Percentiles rank a stretch among this genome's conserved stretches.
Conservation (phyloP, 1,140 invertebrate genomes). For the Lasioglossum albipes region DNA sequence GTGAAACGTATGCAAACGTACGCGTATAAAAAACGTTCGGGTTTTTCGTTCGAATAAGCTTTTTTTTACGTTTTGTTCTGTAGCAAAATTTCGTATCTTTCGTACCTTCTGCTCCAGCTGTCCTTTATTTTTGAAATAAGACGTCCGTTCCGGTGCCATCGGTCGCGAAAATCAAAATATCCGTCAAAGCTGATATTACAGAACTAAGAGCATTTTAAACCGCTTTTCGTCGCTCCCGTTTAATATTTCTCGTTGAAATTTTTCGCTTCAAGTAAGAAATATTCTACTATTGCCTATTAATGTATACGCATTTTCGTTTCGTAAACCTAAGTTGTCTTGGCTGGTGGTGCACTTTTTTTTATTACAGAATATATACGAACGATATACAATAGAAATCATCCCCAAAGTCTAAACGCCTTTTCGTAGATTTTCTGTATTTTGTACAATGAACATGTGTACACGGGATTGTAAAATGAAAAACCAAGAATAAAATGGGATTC, state of each 20-base stretch:
- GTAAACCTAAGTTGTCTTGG: slow-evolving; percentile 74
- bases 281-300: slow-evolving; percentile 60
- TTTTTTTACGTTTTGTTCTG: neutral
- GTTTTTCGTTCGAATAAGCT: neutral
- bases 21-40: slow-evolving; percentile 2
- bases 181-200: slow-evolving; percentile 57
- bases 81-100: neutral
- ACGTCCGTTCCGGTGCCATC: slow-evolving; percentile 22
- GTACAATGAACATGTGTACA: slow-evolving; percentile 23
- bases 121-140: slow-evolving; percentile 23
- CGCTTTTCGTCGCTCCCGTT: slow-evolving; percentile 36
- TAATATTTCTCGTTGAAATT: slow-evolving; percentile 55
- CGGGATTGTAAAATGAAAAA: slow-evolving; percentile 34
- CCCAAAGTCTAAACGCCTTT: neutral
- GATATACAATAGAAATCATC: neutral
- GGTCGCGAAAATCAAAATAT: slow-evolving; percentile 23
- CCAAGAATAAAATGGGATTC: slow-evolving; percentile 45
- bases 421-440: slow-evolving; percentile 9
- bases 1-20: neutral
- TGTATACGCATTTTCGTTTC: slow-evolving; percentile 64
- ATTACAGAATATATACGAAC: neutral
- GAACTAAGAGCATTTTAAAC: slow-evolving; percentile 64
- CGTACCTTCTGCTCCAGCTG: slow-evolving; percentile 1
- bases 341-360: slow-evolving; percentile 61
- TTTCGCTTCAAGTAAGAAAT: slow-evolving; percentile 60